Percentiles rank a stretch among this genome's conserved stretches.
Conservation (phyloP, 2,888 invertebrate species). For the Cheilosia urbana region DNA sequence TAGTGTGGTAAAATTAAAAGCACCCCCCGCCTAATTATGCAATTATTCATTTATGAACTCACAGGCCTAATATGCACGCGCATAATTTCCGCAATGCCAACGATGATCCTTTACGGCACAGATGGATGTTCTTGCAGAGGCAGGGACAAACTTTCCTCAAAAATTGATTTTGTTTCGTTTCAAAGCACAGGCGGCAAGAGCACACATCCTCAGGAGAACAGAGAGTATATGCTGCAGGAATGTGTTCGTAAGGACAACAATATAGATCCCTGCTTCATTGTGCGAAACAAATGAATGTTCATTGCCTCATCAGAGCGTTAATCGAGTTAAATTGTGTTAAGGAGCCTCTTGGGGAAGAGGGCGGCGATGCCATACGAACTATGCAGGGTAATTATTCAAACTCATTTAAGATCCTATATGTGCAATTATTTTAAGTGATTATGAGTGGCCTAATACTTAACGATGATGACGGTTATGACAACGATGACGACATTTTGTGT, state of each 20-base stretch:
- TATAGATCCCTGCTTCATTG: slow-evolving; percentile 43
- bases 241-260: slow-evolving; percentile 35
- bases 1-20: slow-evolving; percentile 9
- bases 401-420: neutral
- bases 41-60: slow-evolving; percentile 58
- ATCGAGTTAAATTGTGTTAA: slow-evolving; percentile 41
- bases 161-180: slow-evolving; percentile 66
- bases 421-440: slow-evolving; percentile 60
- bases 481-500: slow-evolving; percentile 25
- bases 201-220: slow-evolving; percentile 21
- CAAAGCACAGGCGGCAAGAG: slow-evolving; percentile 7
- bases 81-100: neutral
- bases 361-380: neutral
- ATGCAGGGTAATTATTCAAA: slow-evolving; percentile 53
- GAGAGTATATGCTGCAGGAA: neutral
- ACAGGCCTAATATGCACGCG: slow-evolving; percentile 13
- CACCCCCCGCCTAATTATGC: slow-evolving; percentile 50
- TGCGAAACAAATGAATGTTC: slow-evolving; percentile 60
- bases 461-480: slow-evolving; percentile 30
- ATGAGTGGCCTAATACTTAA: slow-evolving; percentile 59
- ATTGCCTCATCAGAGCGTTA: slow-evolving; percentile 52
- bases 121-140: neutral
- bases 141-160: slow-evolving; percentile 57
- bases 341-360: neutral
- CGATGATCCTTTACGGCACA: slow-evolving; percentile 1